Evolutionary conservation across 2,888 invertebrate genomes (phyloP).

Genomic region (Callimorpha dominula): DNA sequence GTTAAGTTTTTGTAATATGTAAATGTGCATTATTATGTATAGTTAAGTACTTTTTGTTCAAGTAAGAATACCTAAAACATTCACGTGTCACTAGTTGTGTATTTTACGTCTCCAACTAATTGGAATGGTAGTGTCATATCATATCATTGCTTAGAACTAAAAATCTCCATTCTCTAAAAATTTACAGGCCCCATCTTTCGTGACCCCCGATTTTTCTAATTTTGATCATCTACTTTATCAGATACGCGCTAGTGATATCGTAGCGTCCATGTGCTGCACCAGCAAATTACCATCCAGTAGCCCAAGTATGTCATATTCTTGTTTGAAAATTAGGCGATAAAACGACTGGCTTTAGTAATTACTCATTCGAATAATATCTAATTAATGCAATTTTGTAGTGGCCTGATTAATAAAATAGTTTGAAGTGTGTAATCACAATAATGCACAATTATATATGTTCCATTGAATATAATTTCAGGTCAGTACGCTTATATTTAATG

Average conservation of each 20-base stretch:
- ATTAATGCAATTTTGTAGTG: not conserved
- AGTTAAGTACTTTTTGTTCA: not conserved
- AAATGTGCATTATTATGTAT: slow-evolving; percentile 7
- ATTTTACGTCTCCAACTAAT: not conserved
- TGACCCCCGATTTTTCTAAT: too few species aligned
- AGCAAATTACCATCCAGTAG: too few species aligned
- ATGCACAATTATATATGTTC: slow-evolving; percentile 12
- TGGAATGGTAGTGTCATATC: not conserved
- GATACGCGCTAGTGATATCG: too few species aligned
- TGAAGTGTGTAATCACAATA: not conserved
- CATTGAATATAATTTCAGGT: slow-evolving; percentile 28
- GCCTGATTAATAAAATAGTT: not conserved
- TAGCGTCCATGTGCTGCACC: too few species aligned
- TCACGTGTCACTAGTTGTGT: not conserved
- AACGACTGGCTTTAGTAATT: too few species aligned
- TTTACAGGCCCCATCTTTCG: too few species aligned
- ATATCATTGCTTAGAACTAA: too few species aligned
- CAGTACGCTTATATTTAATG: slow-evolving; percentile 56
- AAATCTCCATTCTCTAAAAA: too few species aligned
- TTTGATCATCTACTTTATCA: too few species aligned
- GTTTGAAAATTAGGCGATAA: too few species aligned
- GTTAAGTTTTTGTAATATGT: slow-evolving; percentile 1
- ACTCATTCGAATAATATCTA: too few species aligned
- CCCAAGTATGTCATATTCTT: too few species aligned
- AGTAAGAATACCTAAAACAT: not conserved